Evolutionary conservation across 2,797 vertebrate genomes (phyloP).

Genomic region (Notoglanidium macrostoma): DNA sequence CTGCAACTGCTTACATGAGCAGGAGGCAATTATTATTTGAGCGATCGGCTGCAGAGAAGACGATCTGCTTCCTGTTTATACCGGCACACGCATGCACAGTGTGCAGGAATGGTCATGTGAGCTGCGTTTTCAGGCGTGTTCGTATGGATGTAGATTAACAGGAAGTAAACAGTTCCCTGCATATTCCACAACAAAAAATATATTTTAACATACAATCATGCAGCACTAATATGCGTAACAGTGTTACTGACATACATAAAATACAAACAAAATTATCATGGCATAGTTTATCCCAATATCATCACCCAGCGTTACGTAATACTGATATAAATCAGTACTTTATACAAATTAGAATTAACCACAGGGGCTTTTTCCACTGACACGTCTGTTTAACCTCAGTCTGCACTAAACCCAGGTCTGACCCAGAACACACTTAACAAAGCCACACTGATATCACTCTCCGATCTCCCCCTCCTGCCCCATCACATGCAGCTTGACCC

Average conservation of each 20-base stretch:
- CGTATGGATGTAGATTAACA: too few relatives aligned
- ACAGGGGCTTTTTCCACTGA: conserved; percentile 13
- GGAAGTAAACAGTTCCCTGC: too few relatives aligned
- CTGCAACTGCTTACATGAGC: too few relatives aligned
- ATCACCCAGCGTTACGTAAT: neutral
- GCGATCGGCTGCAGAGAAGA: too few relatives aligned
- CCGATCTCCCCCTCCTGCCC: conserved; percentile 15
- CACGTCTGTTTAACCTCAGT: conserved; percentile 28
- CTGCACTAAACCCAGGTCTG: conserved; percentile 1
- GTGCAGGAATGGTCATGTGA: too few relatives aligned
- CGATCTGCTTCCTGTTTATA: too few relatives aligned
- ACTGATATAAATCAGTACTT: neutral
- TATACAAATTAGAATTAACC: neutral
- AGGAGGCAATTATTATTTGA: too few relatives aligned
- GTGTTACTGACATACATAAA: neutral
- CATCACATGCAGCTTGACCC: conserved; percentile 3
- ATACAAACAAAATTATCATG: neutral
- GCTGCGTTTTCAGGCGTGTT: too few relatives aligned
- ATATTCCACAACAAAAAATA: neutral
- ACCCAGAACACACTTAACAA: conserved; percentile 35
- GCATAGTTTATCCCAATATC: neutral
- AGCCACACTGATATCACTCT: conserved; percentile 25
- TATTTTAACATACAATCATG: too few relatives aligned
- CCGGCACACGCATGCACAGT: too few relatives aligned
- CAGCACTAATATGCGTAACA: neutral